Evolutionary conservation across 1,140 invertebrate species (phyloP).

Genomic region (Procambarus virginalis): DNA sequence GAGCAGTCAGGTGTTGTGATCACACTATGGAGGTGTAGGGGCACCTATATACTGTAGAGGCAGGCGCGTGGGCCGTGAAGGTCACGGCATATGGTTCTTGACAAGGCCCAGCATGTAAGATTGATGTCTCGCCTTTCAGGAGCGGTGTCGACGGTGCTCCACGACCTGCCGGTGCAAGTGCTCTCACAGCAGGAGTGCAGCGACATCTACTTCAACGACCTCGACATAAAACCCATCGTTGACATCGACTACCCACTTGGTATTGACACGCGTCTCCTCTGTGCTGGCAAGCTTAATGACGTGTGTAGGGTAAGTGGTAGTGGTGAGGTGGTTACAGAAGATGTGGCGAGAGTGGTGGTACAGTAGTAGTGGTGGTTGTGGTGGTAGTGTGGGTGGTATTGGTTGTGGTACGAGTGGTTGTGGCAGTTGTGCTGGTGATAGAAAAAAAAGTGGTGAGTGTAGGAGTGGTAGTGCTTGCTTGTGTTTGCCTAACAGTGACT

Average conservation of each 20-base stretch:
- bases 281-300: slow-evolving; percentile 36
- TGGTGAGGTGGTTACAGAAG: neutral
- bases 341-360: neutral
- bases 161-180: slow-evolving; percentile 24
- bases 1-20: too few relatives aligned
- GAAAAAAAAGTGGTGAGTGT: too few relatives aligned
- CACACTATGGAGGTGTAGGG: too few relatives aligned
- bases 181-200: slow-evolving; percentile 14
- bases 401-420: neutral
- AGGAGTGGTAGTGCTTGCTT: neutral
- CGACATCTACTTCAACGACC: neutral
- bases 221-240: neutral
- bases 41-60: too few relatives aligned
- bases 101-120: too few relatives aligned
- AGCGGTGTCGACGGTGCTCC: neutral
- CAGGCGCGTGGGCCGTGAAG: too few relatives aligned
- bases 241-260: slow-evolving; percentile 3
- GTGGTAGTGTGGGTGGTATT: too few relatives aligned
- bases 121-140: neutral
- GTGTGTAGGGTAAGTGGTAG: slow-evolving; percentile 29
- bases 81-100: too few relatives aligned
- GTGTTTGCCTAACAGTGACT: too few relatives aligned
- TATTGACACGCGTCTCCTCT: slow-evolving; percentile 12
- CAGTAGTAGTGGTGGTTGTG: too few relatives aligned
- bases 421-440: neutral